Evolutionary conservation across 1,140 invertebrate species (phyloP).

Genomic region (Elymnias hypermnestra): DNA sequence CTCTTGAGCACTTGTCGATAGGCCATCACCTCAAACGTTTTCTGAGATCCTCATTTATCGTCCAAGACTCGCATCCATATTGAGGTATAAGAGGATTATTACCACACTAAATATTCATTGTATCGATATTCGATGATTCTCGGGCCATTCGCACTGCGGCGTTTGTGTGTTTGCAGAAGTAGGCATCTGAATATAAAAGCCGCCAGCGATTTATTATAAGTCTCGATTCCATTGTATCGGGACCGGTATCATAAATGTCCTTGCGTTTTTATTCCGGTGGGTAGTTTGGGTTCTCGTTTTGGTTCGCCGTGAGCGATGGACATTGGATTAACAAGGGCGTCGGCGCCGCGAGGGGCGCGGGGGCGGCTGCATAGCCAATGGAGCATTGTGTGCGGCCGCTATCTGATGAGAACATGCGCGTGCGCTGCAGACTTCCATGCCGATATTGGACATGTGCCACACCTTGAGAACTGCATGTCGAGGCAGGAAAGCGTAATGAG

Average conservation of each 20-base stretch:
- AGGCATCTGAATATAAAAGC: too few relatives aligned
- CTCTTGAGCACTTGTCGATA: too few relatives aligned
- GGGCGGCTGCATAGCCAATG: constrained; percentile 53
- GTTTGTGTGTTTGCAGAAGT: too few relatives aligned
- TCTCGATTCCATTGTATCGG: constrained; percentile 26
- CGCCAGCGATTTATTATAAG: constrained; percentile 19
- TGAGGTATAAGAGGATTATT: too few relatives aligned
- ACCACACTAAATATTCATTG: too few relatives aligned
- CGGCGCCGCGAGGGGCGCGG: constrained; percentile 45
- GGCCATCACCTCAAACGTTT: too few relatives aligned
- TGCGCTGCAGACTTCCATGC: neutral
- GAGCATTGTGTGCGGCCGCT: constrained; percentile 35
- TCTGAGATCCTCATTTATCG: too few relatives aligned
- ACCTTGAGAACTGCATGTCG: neutral
- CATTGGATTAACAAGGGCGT: constrained; percentile 54
- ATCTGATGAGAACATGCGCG: constrained; percentile 32
- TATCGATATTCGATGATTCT: too few relatives aligned
- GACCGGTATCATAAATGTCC: constrained; percentile 36
- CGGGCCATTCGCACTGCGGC: too few relatives aligned
- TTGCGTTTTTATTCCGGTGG: constrained; percentile 36
- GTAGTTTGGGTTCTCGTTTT: constrained; percentile 32
- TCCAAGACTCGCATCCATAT: too few relatives aligned
- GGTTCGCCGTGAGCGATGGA: constrained; percentile 40
- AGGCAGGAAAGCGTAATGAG: too few relatives aligned
- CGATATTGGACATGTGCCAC: constrained; percentile 16